These are phyloP conservation scores for Drosophila kepulauana DNA, from an alignment of 1,140 invertebrate species.

Conservation along the genomic window DNA sequence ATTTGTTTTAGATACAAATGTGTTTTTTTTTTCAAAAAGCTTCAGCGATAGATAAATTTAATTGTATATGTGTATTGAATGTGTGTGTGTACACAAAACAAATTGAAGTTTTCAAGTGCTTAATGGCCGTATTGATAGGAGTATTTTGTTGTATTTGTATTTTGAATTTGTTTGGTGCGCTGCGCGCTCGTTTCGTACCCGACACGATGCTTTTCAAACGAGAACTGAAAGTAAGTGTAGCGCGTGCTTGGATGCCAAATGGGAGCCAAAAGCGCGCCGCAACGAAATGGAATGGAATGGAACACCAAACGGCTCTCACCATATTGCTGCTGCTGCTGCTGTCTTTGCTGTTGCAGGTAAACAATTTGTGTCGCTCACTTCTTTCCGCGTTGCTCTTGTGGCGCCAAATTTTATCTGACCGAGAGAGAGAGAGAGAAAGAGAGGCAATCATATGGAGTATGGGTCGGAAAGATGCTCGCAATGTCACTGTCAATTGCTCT, in stretches of 20 bases:
- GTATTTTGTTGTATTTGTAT: constrained; percentile 27
- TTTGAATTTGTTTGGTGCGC: constrained; percentile 39
- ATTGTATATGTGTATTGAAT: not conserved
- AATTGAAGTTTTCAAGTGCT: constrained; percentile 59
- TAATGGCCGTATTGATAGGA: constrained; percentile 47
- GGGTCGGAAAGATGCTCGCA: constrained; percentile 48
- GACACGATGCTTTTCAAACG: constrained; percentile 67
- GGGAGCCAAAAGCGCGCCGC: constrained; percentile 48
- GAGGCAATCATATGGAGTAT: constrained; percentile 17
- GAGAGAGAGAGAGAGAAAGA: constrained; percentile 30
- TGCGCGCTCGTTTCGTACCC: constrained; percentile 48
- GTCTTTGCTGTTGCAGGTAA: constrained; percentile 51
- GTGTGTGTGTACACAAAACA: constrained; percentile 39
- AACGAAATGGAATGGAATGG: constrained; percentile 45
- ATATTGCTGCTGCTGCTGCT: constrained; percentile 11
- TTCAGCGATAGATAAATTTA: constrained; percentile 23
- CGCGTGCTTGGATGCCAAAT: constrained; percentile 55
- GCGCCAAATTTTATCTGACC: constrained; percentile 31
- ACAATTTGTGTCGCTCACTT: constrained; percentile 34
- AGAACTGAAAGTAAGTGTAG: constrained; percentile 54
- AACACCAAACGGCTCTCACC: constrained; percentile 32
- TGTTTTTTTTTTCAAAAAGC: constrained; percentile 22
- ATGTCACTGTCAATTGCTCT: constrained; percentile 75
- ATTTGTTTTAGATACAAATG: constrained; percentile 37
- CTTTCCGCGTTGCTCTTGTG: constrained; percentile 49